phyloP scores from a whole-genome alignment of 2,888 invertebrate species.

The Biston betularia region DNA sequence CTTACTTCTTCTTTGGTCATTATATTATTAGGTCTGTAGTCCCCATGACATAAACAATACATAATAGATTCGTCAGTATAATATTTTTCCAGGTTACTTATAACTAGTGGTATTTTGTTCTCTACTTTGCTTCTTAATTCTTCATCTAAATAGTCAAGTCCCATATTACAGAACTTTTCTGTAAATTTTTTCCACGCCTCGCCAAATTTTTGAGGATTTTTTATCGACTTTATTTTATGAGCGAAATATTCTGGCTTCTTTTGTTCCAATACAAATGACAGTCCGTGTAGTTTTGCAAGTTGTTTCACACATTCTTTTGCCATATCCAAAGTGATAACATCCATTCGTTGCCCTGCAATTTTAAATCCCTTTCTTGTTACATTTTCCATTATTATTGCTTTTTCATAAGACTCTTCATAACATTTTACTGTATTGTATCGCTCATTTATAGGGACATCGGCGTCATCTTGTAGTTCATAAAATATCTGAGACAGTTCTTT shows the following conservation, averaged over 20 bases:
- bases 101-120: conserved; percentile 41
- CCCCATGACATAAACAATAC: conserved; percentile 65
- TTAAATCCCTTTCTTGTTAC: conserved; percentile 58
- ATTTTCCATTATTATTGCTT: conserved; percentile 65
- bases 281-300: conserved; percentile 66
- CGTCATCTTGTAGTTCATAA: conserved; percentile 57
- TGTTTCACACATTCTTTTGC: conserved; percentile 59
- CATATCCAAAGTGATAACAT: conserved; percentile 58
- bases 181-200: conserved; percentile 51
- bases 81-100: conserved; percentile 49
- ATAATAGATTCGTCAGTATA: conserved; percentile 45
- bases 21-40: conserved; percentile 69
- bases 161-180: conserved; percentile 44
- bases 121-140: conserved; percentile 47
- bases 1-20: conserved; percentile 63
- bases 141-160: conserved; percentile 47
- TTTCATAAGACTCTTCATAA: conserved; percentile 54
- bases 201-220: conserved; percentile 44
- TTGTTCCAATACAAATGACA: conserved; percentile 60
- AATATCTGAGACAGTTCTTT: conserved; percentile 57
- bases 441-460: conserved; percentile 54
- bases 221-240: conserved; percentile 48
- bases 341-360: conserved; percentile 54
- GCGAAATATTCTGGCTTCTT: conserved; percentile 57
- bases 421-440: conserved; percentile 57